phyloP scores from a whole-genome alignment of 2,113 vertebrate genomes.

The Anser cygnoides region DNA sequence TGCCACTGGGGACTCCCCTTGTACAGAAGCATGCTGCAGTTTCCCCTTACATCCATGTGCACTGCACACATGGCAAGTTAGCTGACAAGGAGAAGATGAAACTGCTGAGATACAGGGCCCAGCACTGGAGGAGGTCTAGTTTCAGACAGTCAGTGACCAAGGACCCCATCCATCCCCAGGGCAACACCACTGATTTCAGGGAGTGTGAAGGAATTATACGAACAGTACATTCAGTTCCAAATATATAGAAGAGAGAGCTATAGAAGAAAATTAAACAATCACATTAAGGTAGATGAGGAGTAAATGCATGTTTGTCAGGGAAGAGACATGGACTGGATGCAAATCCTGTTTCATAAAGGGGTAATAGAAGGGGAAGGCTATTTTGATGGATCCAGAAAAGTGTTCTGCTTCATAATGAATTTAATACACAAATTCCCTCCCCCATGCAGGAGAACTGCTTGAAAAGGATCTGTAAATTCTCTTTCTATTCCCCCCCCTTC shows the following conservation, averaged over 20 bases:
- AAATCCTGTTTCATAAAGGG: not conserved
- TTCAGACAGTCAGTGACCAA: not conserved
- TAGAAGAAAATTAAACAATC: not conserved
- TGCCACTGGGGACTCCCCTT: not conserved
- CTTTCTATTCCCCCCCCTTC: not conserved
- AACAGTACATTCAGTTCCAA: not conserved
- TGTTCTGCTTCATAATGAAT: not conserved
- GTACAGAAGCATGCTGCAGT: not conserved
- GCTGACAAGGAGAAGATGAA: not conserved
- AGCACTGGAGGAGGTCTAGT: rapidly evolving
- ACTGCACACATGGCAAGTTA: not conserved
- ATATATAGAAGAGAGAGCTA: rapidly evolving
- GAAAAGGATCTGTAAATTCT: not conserved
- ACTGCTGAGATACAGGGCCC: not conserved
- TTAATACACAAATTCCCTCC: not conserved
- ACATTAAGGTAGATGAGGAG: not conserved
- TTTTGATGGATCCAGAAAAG: not conserved
- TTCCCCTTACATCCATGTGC: not conserved
- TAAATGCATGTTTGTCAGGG: rapidly evolving
- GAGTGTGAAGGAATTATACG: not conserved
- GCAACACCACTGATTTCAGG: not conserved
- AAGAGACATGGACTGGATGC: no score
- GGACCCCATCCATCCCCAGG: not conserved
- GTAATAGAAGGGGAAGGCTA: not conserved
- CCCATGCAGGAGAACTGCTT: not conserved